A percentile compares a stretch with the other conserved stretches of the same genome.
Evolutionary conservation across 1,140 invertebrate species (phyloP).

Genomic region (Eubasilissa regina): DNA sequence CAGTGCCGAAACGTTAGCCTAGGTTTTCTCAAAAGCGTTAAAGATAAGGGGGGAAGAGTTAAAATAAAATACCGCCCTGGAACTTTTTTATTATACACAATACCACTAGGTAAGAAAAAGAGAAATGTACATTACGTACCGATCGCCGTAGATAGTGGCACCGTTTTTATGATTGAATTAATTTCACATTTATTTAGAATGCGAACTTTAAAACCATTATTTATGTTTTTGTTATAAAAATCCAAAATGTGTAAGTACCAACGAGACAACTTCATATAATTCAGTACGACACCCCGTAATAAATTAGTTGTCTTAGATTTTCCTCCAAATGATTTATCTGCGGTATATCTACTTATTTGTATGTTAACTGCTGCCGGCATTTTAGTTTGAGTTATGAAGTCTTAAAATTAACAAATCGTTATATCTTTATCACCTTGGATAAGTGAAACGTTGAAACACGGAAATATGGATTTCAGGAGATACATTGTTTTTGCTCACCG

Average conservation of each 20-base stretch:
- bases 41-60: too few species aligned
- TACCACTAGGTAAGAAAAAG: too few species aligned
- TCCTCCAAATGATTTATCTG: constrained; percentile 36
- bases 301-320: constrained; percentile 23
- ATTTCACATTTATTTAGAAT: too few species aligned
- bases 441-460: constrained; percentile 13
- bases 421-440: constrained; percentile 21
- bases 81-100: too few species aligned
- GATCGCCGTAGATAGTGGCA: too few species aligned
- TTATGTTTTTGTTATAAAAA: neutral
- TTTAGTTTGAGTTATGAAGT: constrained; percentile 41
- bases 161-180: too few species aligned
- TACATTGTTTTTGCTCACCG: too few species aligned
- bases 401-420: constrained; percentile 44
- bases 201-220: neutral
- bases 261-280: constrained; percentile 19
- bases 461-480: too few species aligned
- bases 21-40: too few species aligned
- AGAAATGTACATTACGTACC: too few species aligned
- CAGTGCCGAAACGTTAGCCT: too few species aligned
- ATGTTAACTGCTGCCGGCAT: constrained; percentile 16
- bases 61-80: too few species aligned
- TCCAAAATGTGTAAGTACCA: constrained; percentile 3
- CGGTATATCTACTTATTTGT: neutral
- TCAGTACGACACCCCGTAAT: neutral